These are phyloP conservation scores for Heliothis subflexa DNA, from an alignment of 1,140 invertebrate genomes.

Conservation along the genomic window DNA sequence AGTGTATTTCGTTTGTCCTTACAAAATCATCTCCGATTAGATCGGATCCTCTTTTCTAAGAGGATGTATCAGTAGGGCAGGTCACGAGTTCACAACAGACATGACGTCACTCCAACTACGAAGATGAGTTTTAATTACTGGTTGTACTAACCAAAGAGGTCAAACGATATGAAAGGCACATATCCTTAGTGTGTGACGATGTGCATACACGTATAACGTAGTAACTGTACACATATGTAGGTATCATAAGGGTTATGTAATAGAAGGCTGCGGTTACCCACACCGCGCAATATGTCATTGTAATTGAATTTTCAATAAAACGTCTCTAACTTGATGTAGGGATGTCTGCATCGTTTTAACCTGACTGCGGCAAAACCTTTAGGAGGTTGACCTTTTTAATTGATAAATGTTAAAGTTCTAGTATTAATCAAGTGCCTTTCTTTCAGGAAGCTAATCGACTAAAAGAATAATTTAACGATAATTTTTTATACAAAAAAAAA, in stretches of 20 bases:
- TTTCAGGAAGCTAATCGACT: too few species aligned
- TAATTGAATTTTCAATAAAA: constrained; percentile 50
- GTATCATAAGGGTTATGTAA: constrained; percentile 51
- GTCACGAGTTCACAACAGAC: constrained; percentile 10
- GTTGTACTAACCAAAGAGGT: constrained; percentile 4
- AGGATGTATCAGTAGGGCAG: constrained; percentile 30
- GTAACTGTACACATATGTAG: neutral
- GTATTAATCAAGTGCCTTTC: too few species aligned
- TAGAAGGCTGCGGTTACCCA: constrained; percentile 30
- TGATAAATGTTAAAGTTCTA: too few species aligned
- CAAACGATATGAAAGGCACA: neutral
- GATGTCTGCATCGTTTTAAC: neutral
- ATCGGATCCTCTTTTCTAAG: constrained; percentile 21
- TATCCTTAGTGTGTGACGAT: constrained; percentile 4
- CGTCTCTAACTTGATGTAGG: constrained; percentile 13
- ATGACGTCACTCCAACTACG: constrained; percentile 16
- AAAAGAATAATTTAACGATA: too few species aligned
- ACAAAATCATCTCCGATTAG: neutral
- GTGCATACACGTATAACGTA: neutral
- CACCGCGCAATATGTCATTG: constrained; percentile 49
- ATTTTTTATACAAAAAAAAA: too few species aligned
- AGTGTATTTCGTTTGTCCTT: neutral
- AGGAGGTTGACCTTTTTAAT: too few species aligned
- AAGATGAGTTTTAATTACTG: constrained; percentile 24
- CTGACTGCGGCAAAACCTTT: too few species aligned